Base-by-base conservation (phyloP, 1,140 invertebrate genomes). In the Oryzaephilus surinamensis region DNA sequence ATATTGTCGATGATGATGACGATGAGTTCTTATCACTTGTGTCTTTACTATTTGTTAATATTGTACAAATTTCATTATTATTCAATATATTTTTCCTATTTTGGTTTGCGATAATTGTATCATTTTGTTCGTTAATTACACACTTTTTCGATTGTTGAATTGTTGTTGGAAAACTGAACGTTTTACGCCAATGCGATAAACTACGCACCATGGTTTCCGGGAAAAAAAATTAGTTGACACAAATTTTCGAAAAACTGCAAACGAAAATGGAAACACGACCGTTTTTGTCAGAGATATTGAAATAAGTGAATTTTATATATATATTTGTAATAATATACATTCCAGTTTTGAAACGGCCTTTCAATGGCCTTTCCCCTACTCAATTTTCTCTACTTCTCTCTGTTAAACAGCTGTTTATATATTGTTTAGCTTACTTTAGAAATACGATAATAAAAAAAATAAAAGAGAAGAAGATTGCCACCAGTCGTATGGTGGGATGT, bases 101-200 rank as follows among this genome's bases (percentile, higher is more conserved):
- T 6, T 53, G 53, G 21, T 51, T 57, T 11, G 20, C 32, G n/a
- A 41, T 39, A 34, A 43, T 54, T 38, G 26, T 49, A 39, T 62
- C 33, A 67, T 68, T 40, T 70, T 68, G 71, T 72, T 61, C 82
- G 76, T 66, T 82, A n/a, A n/a, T 81, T 14, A 73, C 74, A 23
- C 73, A 74, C 50, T 80, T 75, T 57, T 84, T 81, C 1, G 83
- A 81, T n/a, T n/a, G 23, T 33, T 81, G 83, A 49, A 85, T 69
- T 58, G 83, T 71, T 50, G 82, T 77, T 41, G 84, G 84, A 60
- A 87, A 87, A 69, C 82, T 85, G 55, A 87, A 67, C 46, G 83
- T 87, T 70, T 86, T 87, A 52, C 83, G 86, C 84, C 84, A 87
- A 71, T 85, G 81, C 30, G 81, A 77, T 52, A 86, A 62, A 66